These are phyloP conservation scores for Streptopelia turtur DNA, from an alignment of 2,797 vertebrate genomes.

Conservation along the genomic window DNA sequence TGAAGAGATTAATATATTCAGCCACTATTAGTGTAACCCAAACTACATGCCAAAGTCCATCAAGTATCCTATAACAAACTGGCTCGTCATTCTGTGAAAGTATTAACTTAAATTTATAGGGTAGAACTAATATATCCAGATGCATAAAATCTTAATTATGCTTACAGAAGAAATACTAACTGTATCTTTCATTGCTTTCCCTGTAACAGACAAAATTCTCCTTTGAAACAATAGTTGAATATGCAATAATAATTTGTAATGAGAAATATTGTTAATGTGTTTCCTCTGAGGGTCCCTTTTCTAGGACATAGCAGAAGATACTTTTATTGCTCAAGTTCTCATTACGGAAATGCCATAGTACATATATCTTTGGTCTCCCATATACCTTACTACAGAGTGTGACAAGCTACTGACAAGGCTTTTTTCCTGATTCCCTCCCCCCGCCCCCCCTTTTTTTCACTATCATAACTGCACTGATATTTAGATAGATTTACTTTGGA, in stretches of 20 bases:
- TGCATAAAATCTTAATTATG: conserved; percentile 32
- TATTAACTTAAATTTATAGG: conserved; percentile 13
- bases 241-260: conserved; percentile 59
- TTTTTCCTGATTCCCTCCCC: neutral
- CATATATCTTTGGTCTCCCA: conserved; percentile 58
- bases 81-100: neutral
- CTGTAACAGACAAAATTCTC: conserved; percentile 37
- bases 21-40: neutral
- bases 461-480: conserved; percentile 60
- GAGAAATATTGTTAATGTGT: conserved; percentile 67
- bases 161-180: conserved; percentile 39
- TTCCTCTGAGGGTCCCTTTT: conserved; percentile 50
- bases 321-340: conserved; percentile 71
- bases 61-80: neutral
- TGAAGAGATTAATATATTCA: neutral
- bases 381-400: conserved; percentile 47
- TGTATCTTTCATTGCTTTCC: neutral
- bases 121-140: neutral
- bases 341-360: conserved; percentile 67
- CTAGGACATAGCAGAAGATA: conserved; percentile 37
- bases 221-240: conserved; percentile 61
- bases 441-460: accelerated
- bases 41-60: neutral
- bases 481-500: conserved; percentile 76
- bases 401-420: conserved; percentile 50